A percentile compares a stretch with the other conserved stretches of the same genome.
Evolutionary conservation across 2,888 invertebrate genomes (phyloP).

Genomic region (Coremacera marginata): DNA sequence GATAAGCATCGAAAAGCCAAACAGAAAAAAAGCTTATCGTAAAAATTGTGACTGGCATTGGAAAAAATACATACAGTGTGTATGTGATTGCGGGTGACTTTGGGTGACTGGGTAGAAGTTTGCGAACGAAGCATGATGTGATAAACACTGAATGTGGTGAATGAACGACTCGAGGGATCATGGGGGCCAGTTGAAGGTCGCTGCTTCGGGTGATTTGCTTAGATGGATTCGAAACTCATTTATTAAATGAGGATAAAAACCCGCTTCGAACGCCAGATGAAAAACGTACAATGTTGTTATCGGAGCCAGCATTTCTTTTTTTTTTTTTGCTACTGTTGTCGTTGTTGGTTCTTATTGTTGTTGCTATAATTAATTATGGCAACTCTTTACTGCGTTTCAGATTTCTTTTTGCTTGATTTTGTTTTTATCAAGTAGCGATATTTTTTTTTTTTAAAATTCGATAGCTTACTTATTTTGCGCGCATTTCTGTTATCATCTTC

Average conservation of each 20-base stretch:
- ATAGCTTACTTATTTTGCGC: background rate
- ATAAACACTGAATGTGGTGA: constrained; percentile 5
- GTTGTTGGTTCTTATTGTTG: constrained; percentile 6
- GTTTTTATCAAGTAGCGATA: background rate
- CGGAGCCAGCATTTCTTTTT: background rate
- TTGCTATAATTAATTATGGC: constrained; percentile 28
- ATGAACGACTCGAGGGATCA: background rate
- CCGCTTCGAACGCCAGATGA: constrained; percentile 3
- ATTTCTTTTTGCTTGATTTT: background rate
- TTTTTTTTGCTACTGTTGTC: background rate
- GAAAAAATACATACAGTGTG: background rate
- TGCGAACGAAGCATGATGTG: background rate
- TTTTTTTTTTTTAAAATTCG: background rate
- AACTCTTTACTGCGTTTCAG: constrained; percentile 32
- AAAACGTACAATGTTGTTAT: background rate
- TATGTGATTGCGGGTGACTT: background rate
- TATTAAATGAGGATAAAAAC: background rate
- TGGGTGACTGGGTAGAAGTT: background rate
- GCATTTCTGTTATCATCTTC: background rate
- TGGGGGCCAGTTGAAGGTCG: constrained; percentile 1
- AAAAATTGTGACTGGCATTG: constrained; percentile 30
- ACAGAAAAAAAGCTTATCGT: constrained; percentile 31
- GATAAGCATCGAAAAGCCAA: constrained; percentile 24
- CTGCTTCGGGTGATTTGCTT: background rate
- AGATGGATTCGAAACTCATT: constrained; percentile 11